Evolutionary conservation across 2,888 invertebrate species (phyloP), one percentile per base, ranked within the genome.

Genomic region (Drosophila vallismaia): DNA sequence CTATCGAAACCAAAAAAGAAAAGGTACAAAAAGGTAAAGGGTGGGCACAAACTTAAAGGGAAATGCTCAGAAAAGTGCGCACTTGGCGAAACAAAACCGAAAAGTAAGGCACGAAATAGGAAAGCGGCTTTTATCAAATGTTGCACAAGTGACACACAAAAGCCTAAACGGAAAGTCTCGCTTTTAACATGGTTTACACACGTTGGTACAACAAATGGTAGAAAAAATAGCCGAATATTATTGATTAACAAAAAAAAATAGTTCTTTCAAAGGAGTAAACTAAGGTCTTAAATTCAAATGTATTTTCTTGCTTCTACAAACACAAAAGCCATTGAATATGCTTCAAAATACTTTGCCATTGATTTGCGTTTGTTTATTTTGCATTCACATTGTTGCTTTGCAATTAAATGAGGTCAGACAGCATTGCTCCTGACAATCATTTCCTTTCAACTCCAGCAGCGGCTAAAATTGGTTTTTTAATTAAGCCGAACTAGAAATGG

Each of bases 401-500:
- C 14, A 14, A 12, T 31, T 50, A 38, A 38, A 64, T n/a, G 24
- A 19, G 19, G 19, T 19, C 44, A 19, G 10, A 19, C 42, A 42
- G 7, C 14, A 9, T 19, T 42, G 29, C 36, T 45, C 2, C 29
- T 50, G 40, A 45, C 36, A 49, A 53, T 66, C 31, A 50, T 46
- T 57, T 50, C 53, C 49, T 56, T 72, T 77, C 86, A 75, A 56
- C 72, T 77, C 68, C 67, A 71, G 48, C 57, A 63, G 53, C 68
- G 64, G 63, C 58, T 68, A 52, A 81, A 79, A 85, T 87, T 77
- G 86, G 69, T 73, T 79, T 83, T 87, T 83, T 83, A 83, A 83
- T 83, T 83, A 83, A 83, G 79, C 72, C 59, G 64, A 76, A 71
- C 64, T 69, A 64, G 52, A 24, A 46, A 49, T 14, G 42, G 19